phyloP scores from a whole-genome alignment of 2,113 vertebrate species.

The Hyaena hyaena region DNA sequence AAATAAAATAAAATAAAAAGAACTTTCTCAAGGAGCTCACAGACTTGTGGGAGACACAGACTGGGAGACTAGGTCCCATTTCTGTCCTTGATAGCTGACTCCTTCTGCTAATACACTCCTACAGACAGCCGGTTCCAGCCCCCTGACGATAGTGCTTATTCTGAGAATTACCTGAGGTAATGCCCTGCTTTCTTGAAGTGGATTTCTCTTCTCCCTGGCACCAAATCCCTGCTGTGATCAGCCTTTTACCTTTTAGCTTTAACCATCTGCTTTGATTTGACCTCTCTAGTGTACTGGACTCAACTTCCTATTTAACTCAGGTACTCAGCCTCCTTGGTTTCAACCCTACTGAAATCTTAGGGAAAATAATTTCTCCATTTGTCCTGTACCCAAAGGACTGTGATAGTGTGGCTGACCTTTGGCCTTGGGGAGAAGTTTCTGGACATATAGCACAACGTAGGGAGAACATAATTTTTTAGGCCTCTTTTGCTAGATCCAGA shows the following conservation, averaged over 20 bases:
- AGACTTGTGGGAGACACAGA: neutral
- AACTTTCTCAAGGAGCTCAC: neutral
- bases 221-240: neutral
- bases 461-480: neutral
- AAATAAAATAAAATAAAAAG: neutral
- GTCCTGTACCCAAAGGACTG: neutral
- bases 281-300: neutral
- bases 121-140: neutral
- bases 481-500: constrained; percentile 18
- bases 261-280: neutral
- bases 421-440: neutral
- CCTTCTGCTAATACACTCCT: neutral
- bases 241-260: neutral
- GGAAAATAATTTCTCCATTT: neutral
- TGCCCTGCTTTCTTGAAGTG: constrained; percentile 4
- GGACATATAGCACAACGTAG: neutral
- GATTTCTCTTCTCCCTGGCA: neutral
- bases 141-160: neutral
- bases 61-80: neutral
- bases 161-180: neutral
- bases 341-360: neutral
- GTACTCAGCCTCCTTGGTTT: neutral
- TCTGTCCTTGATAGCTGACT: neutral
- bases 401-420: neutral
- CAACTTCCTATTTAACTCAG: constrained; percentile 23